phyloP scores from a whole-genome alignment of 2,888 invertebrate genomes.

The Euplagia quadripunctaria region DNA sequence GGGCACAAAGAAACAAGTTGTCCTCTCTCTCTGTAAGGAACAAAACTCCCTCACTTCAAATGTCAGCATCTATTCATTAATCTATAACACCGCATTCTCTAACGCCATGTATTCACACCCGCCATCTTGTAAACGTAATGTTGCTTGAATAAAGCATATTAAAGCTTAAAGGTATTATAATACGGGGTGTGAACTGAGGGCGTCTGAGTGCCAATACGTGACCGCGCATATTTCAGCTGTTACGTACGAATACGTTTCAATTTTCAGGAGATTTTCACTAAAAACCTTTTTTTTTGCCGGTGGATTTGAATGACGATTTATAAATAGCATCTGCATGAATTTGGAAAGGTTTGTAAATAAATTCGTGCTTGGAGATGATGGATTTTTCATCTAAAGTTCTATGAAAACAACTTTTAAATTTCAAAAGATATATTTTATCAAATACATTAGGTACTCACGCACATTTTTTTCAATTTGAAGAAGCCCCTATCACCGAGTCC shows the following conservation, averaged over 20 bases:
- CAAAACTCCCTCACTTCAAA: no score
- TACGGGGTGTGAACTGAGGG: constrained; percentile 39
- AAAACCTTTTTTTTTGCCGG: constrained; percentile 15
- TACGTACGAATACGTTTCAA: constrained; percentile 46
- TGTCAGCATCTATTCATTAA: neutral
- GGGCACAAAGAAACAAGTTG: no score
- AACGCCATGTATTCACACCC: constrained; percentile 32
- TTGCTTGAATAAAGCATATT: constrained; percentile 52
- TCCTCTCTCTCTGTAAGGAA: no score
- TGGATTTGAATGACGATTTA: constrained; percentile 2
- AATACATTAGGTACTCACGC: neutral
- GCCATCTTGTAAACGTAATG: constrained; percentile 44
- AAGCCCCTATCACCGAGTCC: no score
- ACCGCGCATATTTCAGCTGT: constrained; percentile 57
- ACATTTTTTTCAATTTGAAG: no score
- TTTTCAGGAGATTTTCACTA: constrained; percentile 55
- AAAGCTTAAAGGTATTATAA: constrained; percentile 46
- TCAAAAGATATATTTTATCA: neutral
- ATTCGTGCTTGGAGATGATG: neutral
- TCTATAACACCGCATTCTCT: neutral
- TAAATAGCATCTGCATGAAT: constrained; percentile 8
- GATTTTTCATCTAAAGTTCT: neutral
- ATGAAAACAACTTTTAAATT: neutral
- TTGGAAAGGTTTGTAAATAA: constrained; percentile 1
- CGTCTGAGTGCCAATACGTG: constrained; percentile 62